Percentiles rank a stretch among this genome's conserved stretches.
These are phyloP conservation scores for Chrysemys picta DNA, from an alignment of 2,113 vertebrate species.

Conservation along the genomic window DNA sequence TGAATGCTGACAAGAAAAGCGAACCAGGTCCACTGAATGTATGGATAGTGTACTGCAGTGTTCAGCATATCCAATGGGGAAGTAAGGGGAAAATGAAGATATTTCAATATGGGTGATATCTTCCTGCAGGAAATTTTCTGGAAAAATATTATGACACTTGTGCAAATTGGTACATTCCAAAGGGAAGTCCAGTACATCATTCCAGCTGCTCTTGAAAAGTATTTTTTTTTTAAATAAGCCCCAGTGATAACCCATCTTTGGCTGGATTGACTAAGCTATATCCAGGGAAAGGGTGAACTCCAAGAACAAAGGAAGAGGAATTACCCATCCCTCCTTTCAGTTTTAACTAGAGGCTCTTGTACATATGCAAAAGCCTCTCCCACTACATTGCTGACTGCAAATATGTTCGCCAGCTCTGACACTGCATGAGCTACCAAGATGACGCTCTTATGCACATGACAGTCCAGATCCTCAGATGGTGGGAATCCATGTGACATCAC, in stretches of 20 bases:
- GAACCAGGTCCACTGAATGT: neutral
- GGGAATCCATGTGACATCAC: neutral
- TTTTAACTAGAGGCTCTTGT: neutral
- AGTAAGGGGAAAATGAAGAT: neutral
- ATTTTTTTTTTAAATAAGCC: neutral
- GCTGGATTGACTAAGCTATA: constrained; percentile 42
- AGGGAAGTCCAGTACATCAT: neutral
- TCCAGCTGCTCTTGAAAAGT: neutral
- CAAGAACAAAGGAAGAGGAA: constrained; percentile 33
- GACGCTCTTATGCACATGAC: neutral
- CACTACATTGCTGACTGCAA: neutral
- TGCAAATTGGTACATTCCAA: neutral
- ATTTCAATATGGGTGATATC: accelerated
- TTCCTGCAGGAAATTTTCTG: neutral
- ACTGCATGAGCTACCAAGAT: neutral
- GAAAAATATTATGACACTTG: constrained; percentile 5
- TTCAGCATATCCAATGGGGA: accelerated
- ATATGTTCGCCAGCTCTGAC: neutral
- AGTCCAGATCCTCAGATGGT: accelerated
- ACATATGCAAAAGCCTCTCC: neutral
- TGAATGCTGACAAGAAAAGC: neutral
- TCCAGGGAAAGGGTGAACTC: neutral
- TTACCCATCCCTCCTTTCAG: neutral
- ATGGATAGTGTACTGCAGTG: accelerated
- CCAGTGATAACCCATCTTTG: neutral